These are phyloP conservation scores for Cyrtorhinus lividipennis DNA, from an alignment of 1,140 invertebrate species.

Conservation along the genomic window DNA sequence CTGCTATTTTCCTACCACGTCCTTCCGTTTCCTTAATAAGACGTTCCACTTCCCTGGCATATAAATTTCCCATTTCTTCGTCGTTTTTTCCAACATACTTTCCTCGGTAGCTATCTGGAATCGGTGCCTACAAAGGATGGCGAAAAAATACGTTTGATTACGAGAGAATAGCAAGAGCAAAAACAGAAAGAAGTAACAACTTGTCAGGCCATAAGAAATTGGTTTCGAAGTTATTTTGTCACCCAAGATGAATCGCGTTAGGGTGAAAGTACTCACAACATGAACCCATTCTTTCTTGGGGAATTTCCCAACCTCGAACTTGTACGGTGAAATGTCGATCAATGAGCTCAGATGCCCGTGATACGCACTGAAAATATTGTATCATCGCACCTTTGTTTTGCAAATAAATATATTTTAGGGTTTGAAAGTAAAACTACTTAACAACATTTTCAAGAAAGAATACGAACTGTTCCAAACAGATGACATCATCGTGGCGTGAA, in stretches of 20 bases:
- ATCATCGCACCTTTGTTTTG: too few relatives aligned
- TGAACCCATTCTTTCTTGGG: constrained; percentile 82
- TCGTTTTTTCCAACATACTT: constrained; percentile 59
- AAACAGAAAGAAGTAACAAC: too few relatives aligned
- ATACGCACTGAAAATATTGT: constrained; percentile 76
- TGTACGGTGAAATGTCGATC: constrained; percentile 96
- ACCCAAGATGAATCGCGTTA: too few relatives aligned
- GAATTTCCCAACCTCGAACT: constrained; percentile 72
- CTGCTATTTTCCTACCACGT: constrained; percentile 46
- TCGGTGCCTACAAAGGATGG: constrained; percentile 70
- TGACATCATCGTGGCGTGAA: constrained; percentile 76
- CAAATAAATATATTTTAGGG: too few relatives aligned
- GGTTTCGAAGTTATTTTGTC: too few relatives aligned
- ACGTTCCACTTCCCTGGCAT: constrained; percentile 71
- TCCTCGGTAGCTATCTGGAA: constrained; percentile 86
- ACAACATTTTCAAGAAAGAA: too few relatives aligned
- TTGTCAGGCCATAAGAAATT: too few relatives aligned
- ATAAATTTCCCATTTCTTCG: constrained; percentile 56
- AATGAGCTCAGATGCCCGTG: constrained; percentile 90
- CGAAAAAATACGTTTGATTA: too few relatives aligned
- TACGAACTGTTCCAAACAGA: constrained; percentile 90
- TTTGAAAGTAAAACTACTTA: too few relatives aligned
- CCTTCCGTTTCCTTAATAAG: constrained; percentile 45
- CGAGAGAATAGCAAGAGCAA: too few relatives aligned
- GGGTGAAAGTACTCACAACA: constrained; percentile 78